Percentiles rank a stretch among this genome's conserved stretches.
Evolutionary conservation across 1,140 invertebrate genomes (phyloP).

Genomic region (Sycobia sp.): DNA sequence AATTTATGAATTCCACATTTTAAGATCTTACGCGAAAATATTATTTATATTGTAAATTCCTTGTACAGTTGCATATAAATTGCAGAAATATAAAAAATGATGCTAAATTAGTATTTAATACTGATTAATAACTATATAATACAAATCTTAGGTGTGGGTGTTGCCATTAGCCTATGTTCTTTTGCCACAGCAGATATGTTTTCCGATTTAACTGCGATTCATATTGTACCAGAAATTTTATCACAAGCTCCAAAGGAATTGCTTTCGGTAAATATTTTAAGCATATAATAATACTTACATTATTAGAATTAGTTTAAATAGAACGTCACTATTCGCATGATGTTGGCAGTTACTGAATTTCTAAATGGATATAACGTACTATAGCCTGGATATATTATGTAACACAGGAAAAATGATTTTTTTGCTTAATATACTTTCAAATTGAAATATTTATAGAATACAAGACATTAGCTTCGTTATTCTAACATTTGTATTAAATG

Average conservation of each 20-base stretch:
- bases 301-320: too few relatives aligned
- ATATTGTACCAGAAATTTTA: slow-evolving; percentile 20
- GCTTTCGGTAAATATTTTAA: slow-evolving; percentile 23
- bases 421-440: too few relatives aligned
- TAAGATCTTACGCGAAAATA: neutral
- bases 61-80: too few relatives aligned
- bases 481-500: too few relatives aligned
- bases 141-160: neutral
- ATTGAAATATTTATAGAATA: too few relatives aligned
- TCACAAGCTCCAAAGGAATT: slow-evolving; percentile 10
- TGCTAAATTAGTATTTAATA: neutral
- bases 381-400: too few relatives aligned
- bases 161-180: neutral
- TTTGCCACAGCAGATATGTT: slow-evolving; percentile 21
- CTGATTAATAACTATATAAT: neutral
- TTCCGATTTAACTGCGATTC: neutral
- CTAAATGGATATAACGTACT: too few relatives aligned
- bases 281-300: too few relatives aligned
- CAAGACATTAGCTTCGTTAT: too few relatives aligned
- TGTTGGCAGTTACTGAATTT: too few relatives aligned
- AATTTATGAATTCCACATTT: neutral
- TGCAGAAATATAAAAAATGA: neutral
- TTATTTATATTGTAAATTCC: neutral
- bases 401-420: too few relatives aligned
- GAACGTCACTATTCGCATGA: too few relatives aligned